Evolutionary conservation across 2,113 vertebrate genomes (phyloP), one percentile per base, ranked within the genome.

Genomic region (Myotis yumanensis): DNA sequence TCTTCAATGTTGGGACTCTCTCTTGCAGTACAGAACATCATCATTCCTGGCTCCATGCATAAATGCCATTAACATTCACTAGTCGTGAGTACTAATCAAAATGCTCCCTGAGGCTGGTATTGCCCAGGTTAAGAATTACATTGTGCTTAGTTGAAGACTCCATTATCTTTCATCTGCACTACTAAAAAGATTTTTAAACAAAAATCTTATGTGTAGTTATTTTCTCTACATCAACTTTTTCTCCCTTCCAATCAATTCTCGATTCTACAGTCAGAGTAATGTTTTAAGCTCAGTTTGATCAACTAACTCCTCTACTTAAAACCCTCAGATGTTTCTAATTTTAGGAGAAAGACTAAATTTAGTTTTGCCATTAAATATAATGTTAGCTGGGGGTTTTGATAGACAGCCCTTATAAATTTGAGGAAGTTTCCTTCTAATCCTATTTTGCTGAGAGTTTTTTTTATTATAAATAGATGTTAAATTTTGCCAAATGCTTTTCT

Each of bases 401-500:
- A 77, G 35, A 48, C 16, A 59, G 4, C 48, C 14, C 32, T 84
- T 54, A 89, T 37, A 18, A 84, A 84, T 48, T 25, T 69, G 32
- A 89, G 37, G 14, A 51, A 69, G 71, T 79, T 90, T 83, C 48
- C 62, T 77, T 94, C 80, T 59, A 69, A 77, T 94, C 14, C 30
- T 89, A 35, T 54, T 83, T 54, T 83, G 35, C 35, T 46, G 22
- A 57, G 57, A 52, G n/a, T n/a, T 25, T 86, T 88, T 62, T 73
- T 59, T 59, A 88, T 51, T 68, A 86, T 64, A 57, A 93, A 64
- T 11, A 16, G 7, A 11, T 81, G 35, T n/a, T 81, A 62, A 66
- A 66, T 72, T 82, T 93, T 93, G 76, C 81, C 69, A 88, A 94
- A 90, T 62, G 25, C 6, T 64, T 51, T 59, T 90, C 73, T 73